phyloP scores from a whole-genome alignment of 2,113 vertebrate species.

The Mola mola region DNA sequence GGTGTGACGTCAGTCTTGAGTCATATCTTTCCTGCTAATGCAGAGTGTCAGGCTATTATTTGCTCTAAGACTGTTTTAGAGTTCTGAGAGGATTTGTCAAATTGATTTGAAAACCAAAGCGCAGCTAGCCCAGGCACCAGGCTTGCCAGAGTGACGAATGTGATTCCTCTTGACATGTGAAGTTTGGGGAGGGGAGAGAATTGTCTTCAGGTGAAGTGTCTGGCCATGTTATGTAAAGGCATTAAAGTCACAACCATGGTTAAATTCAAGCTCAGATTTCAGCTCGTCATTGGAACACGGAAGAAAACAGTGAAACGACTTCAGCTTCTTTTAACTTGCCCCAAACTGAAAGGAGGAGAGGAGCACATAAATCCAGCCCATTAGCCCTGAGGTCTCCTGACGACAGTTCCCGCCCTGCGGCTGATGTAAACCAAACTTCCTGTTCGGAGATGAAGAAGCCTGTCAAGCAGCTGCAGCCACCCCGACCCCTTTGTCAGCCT shows the following conservation, averaged over 20 bases:
- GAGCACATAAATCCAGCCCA: slow-evolving; percentile 74
- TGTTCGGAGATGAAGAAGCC: slow-evolving; percentile 78
- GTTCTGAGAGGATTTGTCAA: slow-evolving; percentile 74
- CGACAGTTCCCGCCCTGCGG: slow-evolving; percentile 76
- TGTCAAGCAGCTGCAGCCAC: slow-evolving; percentile 73
- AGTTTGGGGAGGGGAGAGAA: slow-evolving; percentile 33
- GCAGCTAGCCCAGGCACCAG: slow-evolving; percentile 41
- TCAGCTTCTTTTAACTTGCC: slow-evolving; percentile 33
- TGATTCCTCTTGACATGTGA: slow-evolving; percentile 64
- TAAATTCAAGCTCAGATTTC: slow-evolving; percentile 10
- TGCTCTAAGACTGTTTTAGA: slow-evolving; percentile 67
- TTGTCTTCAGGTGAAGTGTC: slow-evolving; percentile 16
- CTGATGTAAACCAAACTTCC: slow-evolving; percentile 82
- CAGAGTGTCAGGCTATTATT: slow-evolving; percentile 65
- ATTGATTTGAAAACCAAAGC: slow-evolving; percentile 77
- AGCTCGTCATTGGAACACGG: background rate
- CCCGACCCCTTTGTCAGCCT: slow-evolving; percentile 58
- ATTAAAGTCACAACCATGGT: background rate
- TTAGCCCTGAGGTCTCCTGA: slow-evolving; percentile 57
- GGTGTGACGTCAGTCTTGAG: slow-evolving; percentile 46
- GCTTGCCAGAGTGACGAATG: slow-evolving; percentile 42
- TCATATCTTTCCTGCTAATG: slow-evolving; percentile 53
- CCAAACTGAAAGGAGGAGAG: slow-evolving; percentile 67
- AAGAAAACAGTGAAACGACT: slow-evolving; percentile 30
- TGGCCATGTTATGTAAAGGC: slow-evolving; percentile 20